Base-by-base conservation (phyloP, 2,113 vertebrate species). In the Nannobrachium achirus region DNA sequence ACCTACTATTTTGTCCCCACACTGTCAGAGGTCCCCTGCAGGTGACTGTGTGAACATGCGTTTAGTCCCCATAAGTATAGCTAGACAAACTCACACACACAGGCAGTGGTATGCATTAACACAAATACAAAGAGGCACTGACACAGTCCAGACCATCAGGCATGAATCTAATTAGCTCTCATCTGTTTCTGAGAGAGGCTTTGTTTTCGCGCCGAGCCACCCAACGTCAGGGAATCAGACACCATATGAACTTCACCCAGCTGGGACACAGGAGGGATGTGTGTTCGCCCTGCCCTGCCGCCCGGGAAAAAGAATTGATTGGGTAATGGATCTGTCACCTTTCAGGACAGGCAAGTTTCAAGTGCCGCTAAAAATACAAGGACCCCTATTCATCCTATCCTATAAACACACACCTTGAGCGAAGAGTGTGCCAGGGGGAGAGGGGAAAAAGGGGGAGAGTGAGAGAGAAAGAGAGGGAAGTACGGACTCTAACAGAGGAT, bases 161-260 rank as follows among this genome's bases (percentile, higher is more conserved):
- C 85, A 33, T 75, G 75, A 83, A 88, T 87, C 74, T 73, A 80
- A 89, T 87, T 84, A 84, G 74, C 73, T 50, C 77, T 83, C 63
- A 61, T 79, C 70, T 81, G 73, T 63, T 77, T 78, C 87, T 86
- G 70, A 82, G 76, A 78, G 69, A 64, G 65, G 69, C 86, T 85
- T 88, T 88, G 88, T 88, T 82, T n/a, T 77, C 66, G 52, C 78
- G 48, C 71, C 58, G 48, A 69, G 69, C 63, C 78, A 59, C 71
- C 59, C 65, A 19, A 58, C 14, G 59, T 48, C 75, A 52, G 57
- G 10, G 11, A 63, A 64, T 69, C 62, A 69, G 73, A 78, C 52
- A 44, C 67, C 70, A 63, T 59, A 57, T 51, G 59, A 67, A 68
- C 71, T 45, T 1, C 63, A 60, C 15, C 60, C 51, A 67, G 71